These are phyloP conservation scores for Arvicanthis niloticus DNA, from an alignment of 2,113 vertebrate species.

Conservation along the genomic window DNA sequence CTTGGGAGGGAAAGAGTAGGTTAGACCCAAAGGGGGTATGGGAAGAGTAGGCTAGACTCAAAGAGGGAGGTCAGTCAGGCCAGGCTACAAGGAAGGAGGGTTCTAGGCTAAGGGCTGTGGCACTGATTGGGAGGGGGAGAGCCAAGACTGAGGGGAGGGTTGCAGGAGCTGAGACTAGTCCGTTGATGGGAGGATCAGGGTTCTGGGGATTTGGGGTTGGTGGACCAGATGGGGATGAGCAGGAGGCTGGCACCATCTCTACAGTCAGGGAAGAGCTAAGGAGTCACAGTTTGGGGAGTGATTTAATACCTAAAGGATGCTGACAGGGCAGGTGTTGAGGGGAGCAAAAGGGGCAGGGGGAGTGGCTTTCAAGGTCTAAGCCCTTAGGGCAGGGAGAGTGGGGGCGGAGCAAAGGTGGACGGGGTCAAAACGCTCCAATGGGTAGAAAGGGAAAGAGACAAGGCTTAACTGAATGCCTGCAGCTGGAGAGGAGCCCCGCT, in stretches of 20 bases:
- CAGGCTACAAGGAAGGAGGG: background rate
- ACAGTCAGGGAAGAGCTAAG: rapidly evolving
- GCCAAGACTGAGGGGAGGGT: background rate
- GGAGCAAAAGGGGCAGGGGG: background rate
- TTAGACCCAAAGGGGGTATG: background rate
- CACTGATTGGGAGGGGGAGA: too few relatives aligned
- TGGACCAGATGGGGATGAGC: background rate
- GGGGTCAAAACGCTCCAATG: background rate
- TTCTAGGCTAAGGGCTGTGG: background rate
- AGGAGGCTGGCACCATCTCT: background rate
- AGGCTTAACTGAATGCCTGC: background rate
- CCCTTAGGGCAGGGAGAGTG: background rate
- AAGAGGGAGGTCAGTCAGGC: background rate
- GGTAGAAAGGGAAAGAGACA: background rate
- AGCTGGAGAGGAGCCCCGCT: background rate
- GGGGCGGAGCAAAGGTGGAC: too few relatives aligned
- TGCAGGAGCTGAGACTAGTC: background rate
- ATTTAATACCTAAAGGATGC: background rate
- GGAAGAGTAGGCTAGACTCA: background rate
- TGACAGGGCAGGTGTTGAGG: rapidly evolving
- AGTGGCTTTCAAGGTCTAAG: background rate
- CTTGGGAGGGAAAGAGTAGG: background rate
- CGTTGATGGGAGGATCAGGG: too few relatives aligned
- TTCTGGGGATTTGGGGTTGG: background rate
- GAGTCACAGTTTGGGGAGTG: background rate